Percentiles rank a stretch among this genome's conserved stretches.
Evolutionary conservation across 2,888 invertebrate species (phyloP).

Genomic region (Stomorhina lunata): DNA sequence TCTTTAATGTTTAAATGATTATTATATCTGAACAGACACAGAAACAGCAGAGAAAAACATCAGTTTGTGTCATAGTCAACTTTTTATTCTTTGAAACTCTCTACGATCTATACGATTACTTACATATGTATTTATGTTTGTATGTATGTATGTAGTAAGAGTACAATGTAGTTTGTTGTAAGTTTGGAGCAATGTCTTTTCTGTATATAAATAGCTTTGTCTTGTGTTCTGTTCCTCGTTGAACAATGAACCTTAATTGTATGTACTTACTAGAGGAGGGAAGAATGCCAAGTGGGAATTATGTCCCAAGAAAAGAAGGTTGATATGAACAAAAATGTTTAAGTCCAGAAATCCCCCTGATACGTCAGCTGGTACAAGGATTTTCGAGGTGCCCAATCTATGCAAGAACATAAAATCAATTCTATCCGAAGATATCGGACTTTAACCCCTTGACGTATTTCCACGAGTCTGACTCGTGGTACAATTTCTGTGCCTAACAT

Average conservation of each 20-base stretch:
- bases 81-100: not conserved
- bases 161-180: not conserved
- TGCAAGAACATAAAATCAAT: no score
- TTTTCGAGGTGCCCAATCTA: no score
- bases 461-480: no score
- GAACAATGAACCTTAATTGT: conserved; percentile 5
- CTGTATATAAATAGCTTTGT: conserved; percentile 11
- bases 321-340: not conserved
- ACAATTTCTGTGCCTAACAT: no score
- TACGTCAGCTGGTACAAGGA: no score
- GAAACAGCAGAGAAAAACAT: conserved; percentile 24
- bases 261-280: not conserved
- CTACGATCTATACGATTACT: no score
- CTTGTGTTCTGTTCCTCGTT: not conserved
- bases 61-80: conserved; percentile 42
- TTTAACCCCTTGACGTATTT: no score
- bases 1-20: conserved; percentile 62
- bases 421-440: no score
- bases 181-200: not conserved
- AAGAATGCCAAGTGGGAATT: not conserved
- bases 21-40: conserved; percentile 56
- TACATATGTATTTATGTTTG: not conserved
- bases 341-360: no score
- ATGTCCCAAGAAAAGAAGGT: not conserved
- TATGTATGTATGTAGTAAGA: not conserved